Base-by-base conservation (phyloP, 1,140 invertebrate genomes). In the Brachionus sp. region DNA sequence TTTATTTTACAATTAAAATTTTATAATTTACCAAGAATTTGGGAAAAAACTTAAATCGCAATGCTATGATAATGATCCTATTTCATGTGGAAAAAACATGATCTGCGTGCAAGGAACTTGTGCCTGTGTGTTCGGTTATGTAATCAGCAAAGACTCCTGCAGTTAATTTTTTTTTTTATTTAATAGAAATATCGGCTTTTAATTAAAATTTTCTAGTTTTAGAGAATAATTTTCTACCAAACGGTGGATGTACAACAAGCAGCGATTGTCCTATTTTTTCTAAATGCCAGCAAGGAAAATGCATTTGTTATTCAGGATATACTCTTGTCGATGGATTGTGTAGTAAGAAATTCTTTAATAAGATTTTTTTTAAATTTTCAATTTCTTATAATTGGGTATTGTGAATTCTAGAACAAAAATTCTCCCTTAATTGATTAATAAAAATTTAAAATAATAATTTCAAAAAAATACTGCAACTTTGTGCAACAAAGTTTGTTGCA, bases 201-300 rank as follows among this genome's bases (percentile, higher is more conserved):
- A 68, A 64, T 23, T 23, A 29, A 3, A 64, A 12, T 64, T 33
- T 70, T 70, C 10, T 23, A 70, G 70, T 75, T 44, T 44, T 44
- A 9, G 13, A 75, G 46, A 75, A 75, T 13, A 12, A 44, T 12
- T 25, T 25, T 13, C 25, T 75, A 25, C 39, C 70, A 42, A 75
- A 46, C 19, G 13, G 10, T 5, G 39, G 39, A 9, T 75, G 70
- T 46, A 7, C 13, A 0, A 46, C 39, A 19, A 44, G 44, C 23
- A 75, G 46, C 46, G 70, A 75, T n/a, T 75, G 70, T 50, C 70
- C 70, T 23, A 25, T 44, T 13, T 75, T 19, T 25, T n/a, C 70
- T 10, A 75, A 75, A 75, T 75, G 70, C 7, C 70, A 46, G 44
- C 39, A 75, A 46, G 70, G 70, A 23, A 75, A 25, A 25, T 75